These are phyloP conservation scores for Nycteola revayana DNA, from an alignment of 2,888 invertebrate genomes.

Conservation along the genomic window DNA sequence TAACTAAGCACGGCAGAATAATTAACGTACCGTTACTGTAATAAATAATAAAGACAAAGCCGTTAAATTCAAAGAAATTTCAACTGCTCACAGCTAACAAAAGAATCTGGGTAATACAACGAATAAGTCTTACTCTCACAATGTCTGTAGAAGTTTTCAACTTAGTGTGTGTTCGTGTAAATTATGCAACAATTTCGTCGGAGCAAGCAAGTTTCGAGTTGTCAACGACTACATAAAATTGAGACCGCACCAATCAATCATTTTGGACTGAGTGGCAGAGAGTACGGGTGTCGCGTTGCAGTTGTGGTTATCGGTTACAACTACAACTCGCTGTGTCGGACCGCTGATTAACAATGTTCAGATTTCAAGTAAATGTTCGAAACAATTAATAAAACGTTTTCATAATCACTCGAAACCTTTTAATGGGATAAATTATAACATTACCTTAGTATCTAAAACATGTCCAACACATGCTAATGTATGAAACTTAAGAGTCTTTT, in stretches of 20 bases:
- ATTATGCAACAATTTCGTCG: conserved; percentile 53
- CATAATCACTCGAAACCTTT: no score
- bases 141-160: conserved; percentile 31
- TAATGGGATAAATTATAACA: no score
- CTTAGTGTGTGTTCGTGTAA: conserved; percentile 32
- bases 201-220: conserved; percentile 43
- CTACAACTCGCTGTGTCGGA: conserved; percentile 63
- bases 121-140: conserved; percentile 23
- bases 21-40: conserved; percentile 14
- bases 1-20: conserved; percentile 1
- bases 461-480: no score
- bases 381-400: no score
- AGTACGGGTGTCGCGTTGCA: conserved; percentile 63
- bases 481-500: no score
- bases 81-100: conserved; percentile 35
- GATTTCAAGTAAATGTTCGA: conserved; percentile 35
- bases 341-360: conserved; percentile 60
- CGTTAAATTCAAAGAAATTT: conserved; percentile 35
- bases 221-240: conserved; percentile 65
- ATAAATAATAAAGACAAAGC: conserved; percentile 39
- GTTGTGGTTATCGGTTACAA: conserved; percentile 63
- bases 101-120: conserved; percentile 34
- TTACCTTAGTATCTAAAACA: no score
- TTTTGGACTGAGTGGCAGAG: conserved; percentile 55
- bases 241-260: conserved; percentile 74